Base-by-base conservation (phyloP, 1,140 invertebrate genomes). In the Bombus confusus region DNA sequence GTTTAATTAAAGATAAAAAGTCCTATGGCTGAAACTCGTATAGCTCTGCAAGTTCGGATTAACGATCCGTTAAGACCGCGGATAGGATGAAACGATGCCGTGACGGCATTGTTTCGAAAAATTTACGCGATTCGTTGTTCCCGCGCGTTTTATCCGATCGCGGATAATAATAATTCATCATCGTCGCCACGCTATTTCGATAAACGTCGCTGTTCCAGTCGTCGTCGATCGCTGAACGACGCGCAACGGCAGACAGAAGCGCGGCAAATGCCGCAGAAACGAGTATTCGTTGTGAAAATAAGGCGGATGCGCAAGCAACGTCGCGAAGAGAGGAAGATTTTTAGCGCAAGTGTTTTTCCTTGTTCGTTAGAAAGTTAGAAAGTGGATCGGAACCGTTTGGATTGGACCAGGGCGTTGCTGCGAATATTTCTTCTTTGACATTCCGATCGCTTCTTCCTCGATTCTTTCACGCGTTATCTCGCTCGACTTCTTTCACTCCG, bases 131-230 rank as follows among this genome's bases (percentile, higher is more conserved):
- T 8, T 3, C 41, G 2, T 25, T 72, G 31, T 39, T 8, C 15
- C 0, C 1, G 5, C 9, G 41, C 28, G 52, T 52, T 80, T 52
- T 52, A 52, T 52, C n/a, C 37, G 15, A 22, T 41, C 41, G 34
- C 37, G 68, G 1, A n/a, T 31, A 39, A 81, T 80, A 71, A 71
- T 81, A 71, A 71, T 71, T 81, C 62, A 59, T 81, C 31, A 34
- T 25, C 22, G 22, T n/a, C 25, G 28, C 52, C 37, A 59, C 5
- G 39, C 8, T 43, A 12, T 43, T 41, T 62, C 68, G 37, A 39
- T 57, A 72, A 80, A 80, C 39, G 47, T 22, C 43, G 1, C 64
- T 5, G 22, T 31, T 4, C 4, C 34, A n/a, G 13, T 77, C n/a
- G 64, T 52, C 18, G 47, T 52, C 47, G 18, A 47, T 69, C 78